These are phyloP conservation scores for Cathartes aura DNA, from an alignment of 2,113 vertebrate genomes.

Conservation along the genomic window DNA sequence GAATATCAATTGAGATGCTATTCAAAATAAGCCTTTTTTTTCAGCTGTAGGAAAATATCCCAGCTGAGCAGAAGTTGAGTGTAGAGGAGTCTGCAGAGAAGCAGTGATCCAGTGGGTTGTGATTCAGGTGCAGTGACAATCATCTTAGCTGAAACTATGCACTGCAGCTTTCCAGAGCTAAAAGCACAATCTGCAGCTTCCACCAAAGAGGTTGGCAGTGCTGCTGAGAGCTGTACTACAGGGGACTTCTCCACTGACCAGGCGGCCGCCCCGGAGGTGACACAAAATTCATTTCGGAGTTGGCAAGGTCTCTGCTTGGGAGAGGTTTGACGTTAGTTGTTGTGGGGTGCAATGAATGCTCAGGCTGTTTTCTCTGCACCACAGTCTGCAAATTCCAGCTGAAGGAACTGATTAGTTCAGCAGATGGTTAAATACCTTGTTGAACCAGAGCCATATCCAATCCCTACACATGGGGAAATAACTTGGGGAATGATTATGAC, in stretches of 20 bases:
- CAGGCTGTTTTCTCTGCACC: background rate
- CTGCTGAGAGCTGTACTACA: background rate
- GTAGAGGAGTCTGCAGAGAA: background rate
- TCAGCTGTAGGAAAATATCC: background rate
- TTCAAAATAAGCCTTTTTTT: background rate
- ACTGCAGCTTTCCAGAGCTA: background rate
- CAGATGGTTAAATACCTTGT: constrained; percentile 36
- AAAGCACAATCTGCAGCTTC: background rate
- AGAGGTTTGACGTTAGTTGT: background rate
- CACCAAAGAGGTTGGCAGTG: background rate
- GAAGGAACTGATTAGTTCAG: background rate
- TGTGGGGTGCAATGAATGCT: background rate
- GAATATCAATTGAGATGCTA: background rate
- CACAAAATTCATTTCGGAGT: background rate
- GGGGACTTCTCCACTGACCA: background rate
- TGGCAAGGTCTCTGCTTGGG: background rate
- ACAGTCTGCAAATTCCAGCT: background rate
- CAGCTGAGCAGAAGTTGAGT: background rate
- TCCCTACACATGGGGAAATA: background rate
- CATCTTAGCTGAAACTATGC: background rate
- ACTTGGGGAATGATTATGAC: background rate
- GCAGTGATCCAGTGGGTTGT: fast-evolving
- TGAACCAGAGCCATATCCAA: background rate
- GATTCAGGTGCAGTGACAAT: background rate
- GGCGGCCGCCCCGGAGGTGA: background rate